A percentile compares a stretch with the other conserved stretches of the same genome.
Evolutionary conservation across 1,140 invertebrate genomes (phyloP).

Genomic region (Scaptomyza pallida): DNA sequence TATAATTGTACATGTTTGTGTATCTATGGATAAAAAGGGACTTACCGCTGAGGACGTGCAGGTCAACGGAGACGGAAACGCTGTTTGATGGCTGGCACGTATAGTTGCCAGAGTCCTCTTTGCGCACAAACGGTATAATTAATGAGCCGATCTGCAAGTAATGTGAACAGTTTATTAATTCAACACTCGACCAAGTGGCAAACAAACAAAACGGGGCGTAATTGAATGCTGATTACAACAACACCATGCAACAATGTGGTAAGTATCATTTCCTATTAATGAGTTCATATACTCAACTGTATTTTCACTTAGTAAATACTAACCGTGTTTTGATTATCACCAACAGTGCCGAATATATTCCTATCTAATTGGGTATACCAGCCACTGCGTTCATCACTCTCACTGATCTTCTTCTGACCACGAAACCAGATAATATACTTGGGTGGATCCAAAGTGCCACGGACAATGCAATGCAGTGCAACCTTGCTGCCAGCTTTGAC

Average conservation of each 20-base stretch:
- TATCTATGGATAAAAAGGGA: conserved; percentile 5
- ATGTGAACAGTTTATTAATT: conserved; percentile 43
- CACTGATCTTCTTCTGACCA: conserved; percentile 88
- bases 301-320: conserved; percentile 20
- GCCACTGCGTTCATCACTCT: conserved; percentile 68
- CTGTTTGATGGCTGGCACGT: conserved; percentile 83
- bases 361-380: conserved; percentile 83
- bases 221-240: conserved; percentile 5
- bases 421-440: conserved; percentile 87
- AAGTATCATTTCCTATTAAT: too few relatives aligned
- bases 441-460: conserved; percentile 86
- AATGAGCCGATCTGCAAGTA: conserved; percentile 84
- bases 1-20: not conserved
- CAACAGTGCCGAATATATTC: conserved; percentile 75
- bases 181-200: conserved; percentile 17
- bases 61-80: conserved; percentile 75
- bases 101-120: conserved; percentile 83
- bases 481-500: conserved; percentile 87
- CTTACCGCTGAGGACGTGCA: conserved; percentile 83
- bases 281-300: too few relatives aligned
- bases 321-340: conserved; percentile 81
- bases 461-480: conserved; percentile 86
- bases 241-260: too few relatives aligned
- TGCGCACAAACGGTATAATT: conserved; percentile 88
- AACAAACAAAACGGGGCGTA: too few relatives aligned